Base-by-base conservation (phyloP, 2,797 vertebrate species). In the Sebastes diaconus region DNA sequence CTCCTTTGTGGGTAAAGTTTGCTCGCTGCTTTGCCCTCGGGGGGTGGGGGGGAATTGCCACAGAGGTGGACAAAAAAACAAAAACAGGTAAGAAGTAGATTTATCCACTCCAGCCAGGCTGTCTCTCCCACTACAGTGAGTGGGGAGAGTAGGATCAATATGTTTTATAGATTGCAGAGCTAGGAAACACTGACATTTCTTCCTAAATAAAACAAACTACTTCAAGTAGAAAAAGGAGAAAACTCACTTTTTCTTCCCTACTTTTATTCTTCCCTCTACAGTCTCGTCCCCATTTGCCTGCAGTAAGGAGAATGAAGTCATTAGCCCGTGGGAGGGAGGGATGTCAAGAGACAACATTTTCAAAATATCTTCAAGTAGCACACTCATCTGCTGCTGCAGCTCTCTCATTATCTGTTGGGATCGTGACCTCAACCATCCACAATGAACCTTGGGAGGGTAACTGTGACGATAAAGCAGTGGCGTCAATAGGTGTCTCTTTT, bases 121-220 rank as follows among this genome's bases (percentile, higher is more conserved):
- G 5, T 55, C 8, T 80, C 55, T 74, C 66, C 20, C 30, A 20
- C 52, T 29, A 12, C 25, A 64, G 29, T 3, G 30, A 66, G 39
- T 30, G 30, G 25, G 32, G 24, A 39, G 11, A 55, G 24, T 1
- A 52, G 16, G 67, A 74, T 83, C 75, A 34, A 72, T 73, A 27
- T 1, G n/a, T 34, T 75, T 75, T 59, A 71, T 72, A 61, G 55
- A 81, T 68, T 63, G 69, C 34, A 57, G 30, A 4, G 24, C 13
- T 5, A 30, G 18, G 10, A 83, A 66, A 78, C 22, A 59, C 30
- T 4, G 22, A 9, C 34, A 27, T 65, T 27, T 72, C 12, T 30
- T 64, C 29, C 10, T 27, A 18, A 63, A 75, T 54, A 42, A 82
- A 86, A 68, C 75, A 66, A 66, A 75, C 12, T 27, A 18, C n/a